Percentiles rank a stretch among this genome's conserved stretches.
These are phyloP conservation scores for Poeciliopsis retropinna DNA, from an alignment of 2,113 vertebrate genomes.

Conservation along the genomic window DNA sequence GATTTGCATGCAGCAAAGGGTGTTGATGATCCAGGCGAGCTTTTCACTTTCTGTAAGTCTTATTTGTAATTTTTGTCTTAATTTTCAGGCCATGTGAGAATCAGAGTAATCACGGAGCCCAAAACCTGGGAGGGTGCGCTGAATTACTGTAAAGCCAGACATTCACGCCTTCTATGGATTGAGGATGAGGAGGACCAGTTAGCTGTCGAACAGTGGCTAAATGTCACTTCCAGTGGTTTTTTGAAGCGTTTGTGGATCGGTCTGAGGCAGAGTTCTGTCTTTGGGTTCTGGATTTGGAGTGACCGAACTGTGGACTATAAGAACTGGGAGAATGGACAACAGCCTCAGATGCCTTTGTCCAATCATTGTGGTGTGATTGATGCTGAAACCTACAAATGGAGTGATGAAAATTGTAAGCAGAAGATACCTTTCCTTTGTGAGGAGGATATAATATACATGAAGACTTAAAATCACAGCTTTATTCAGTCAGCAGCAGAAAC, in stretches of 20 bases:
- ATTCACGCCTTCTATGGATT: conserved; percentile 43
- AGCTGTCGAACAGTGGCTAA: conserved; percentile 1
- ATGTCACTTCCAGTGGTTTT: fast-evolving
- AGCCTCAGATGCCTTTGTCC: conserved; percentile 31
- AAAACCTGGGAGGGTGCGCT: conserved; percentile 30
- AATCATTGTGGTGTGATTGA: conserved; percentile 52
- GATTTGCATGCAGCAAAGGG: no score
- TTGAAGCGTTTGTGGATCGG: conserved; percentile 59
- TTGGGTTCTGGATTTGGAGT: conserved; percentile 75
- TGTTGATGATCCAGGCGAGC: neutral
- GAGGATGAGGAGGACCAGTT: conserved; percentile 1
- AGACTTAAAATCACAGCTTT: neutral
- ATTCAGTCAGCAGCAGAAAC: no score
- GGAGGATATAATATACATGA: conserved; percentile 27
- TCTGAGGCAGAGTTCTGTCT: conserved; percentile 65
- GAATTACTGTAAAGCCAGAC: conserved; percentile 10
- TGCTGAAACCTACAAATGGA: conserved; percentile 6
- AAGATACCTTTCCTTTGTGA: conserved; percentile 46
- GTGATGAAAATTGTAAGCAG: conserved; percentile 33
- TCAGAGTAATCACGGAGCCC: fast-evolving
- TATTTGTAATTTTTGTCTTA: neutral
- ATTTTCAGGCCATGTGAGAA: conserved; percentile 45
- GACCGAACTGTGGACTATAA: conserved; percentile 9
- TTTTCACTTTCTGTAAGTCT: neutral
- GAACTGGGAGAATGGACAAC: conserved; percentile 36